Percentiles rank a stretch among this genome's conserved stretches.
Evolutionary conservation across 64 coral and sea anemone species (phyloP).

Genomic region (Porites australiensis): DNA sequence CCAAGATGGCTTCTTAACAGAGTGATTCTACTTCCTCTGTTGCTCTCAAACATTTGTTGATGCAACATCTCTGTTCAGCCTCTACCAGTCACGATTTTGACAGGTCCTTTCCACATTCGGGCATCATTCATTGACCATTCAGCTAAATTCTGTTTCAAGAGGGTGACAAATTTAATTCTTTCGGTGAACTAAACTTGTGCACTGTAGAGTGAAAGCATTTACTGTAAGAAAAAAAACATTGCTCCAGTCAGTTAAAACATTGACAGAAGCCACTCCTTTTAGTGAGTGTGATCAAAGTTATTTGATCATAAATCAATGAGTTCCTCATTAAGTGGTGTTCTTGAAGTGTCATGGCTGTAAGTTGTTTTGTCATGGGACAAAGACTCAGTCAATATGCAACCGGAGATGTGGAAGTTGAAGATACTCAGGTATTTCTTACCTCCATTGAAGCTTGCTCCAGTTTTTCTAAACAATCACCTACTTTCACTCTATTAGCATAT

Average conservation of each 20-base stretch:
- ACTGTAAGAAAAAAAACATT: background rate
- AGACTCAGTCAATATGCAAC: slow-evolving; percentile 45
- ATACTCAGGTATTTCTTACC: slow-evolving; percentile 48
- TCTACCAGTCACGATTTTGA: background rate
- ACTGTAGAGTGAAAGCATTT: background rate
- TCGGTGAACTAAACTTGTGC: background rate
- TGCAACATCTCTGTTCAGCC: background rate
- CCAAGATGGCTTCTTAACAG: slow-evolving; percentile 41
- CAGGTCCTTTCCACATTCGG: background rate
- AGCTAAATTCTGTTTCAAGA: background rate
- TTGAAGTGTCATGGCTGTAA: slow-evolving; percentile 43
- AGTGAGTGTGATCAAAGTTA: slow-evolving; percentile 6
- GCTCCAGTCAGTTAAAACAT: background rate
- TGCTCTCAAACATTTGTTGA: background rate
- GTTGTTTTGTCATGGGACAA: slow-evolving; percentile 61
- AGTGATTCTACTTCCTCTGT: slow-evolving; percentile 19
- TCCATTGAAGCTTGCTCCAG: background rate
- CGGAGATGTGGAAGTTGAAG: slow-evolving; percentile 51
- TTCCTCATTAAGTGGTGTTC: background rate
- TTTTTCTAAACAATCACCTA: background rate
- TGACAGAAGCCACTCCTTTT: background rate
- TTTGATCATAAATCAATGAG: slow-evolving; percentile 31
- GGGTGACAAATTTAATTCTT: background rate
- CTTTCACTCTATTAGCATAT: background rate
- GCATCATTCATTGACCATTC: background rate